Base-by-base conservation (phyloP, 37 sponge, comb jelly and placozoan species). In the Diacarnus erythraeanus region DNA sequence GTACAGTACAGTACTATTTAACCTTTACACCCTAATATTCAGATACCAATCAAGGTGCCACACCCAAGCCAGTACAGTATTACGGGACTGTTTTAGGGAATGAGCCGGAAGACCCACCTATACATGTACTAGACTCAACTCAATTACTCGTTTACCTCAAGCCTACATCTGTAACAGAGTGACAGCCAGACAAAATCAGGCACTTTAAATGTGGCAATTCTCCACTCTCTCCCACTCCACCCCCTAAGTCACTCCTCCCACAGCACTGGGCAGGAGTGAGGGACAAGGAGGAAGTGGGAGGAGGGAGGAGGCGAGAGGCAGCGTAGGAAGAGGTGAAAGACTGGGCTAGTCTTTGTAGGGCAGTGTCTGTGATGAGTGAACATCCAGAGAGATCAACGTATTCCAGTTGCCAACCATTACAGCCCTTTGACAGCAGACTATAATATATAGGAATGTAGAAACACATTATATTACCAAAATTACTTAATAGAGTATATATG, bases 111-210 rank as follows among this genome's bases (percentile, higher is more conserved):
- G n/a, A n/a, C n/a, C n/a, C n/a, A n/a, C n/a, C n/a, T n/a, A n/a
- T n/a, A n/a, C n/a, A n/a, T n/a, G n/a, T n/a, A n/a, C n/a, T n/a
- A n/a, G n/a, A n/a, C n/a, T n/a, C n/a, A n/a, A n/a, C n/a, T n/a
- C n/a, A n/a, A n/a, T n/a, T n/a, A n/a, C n/a, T n/a, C 12, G 12
- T 69, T 8, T 76, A 89, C 94, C 83, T 93, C 41, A 93, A 39
- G 22, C 94, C 94, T 23, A 65, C 83, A 47, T 93, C 94, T 40
- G 94, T 93, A 56, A 93, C 66, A n/a, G 63, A 87, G 43, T 79
- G 71, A 68, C 94, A 93, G 1, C 89, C 91, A 2, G 94, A 93
- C 42, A 93, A 66, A 51, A 73, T 75, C 33, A 93, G 87, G 33
- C 59, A 71, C 74, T 80, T 68, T 58, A 93, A 59, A 38, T 58